These are phyloP conservation scores for Cephonodes hylas DNA, from an alignment of 2,888 invertebrate genomes.

Conservation along the genomic window DNA sequence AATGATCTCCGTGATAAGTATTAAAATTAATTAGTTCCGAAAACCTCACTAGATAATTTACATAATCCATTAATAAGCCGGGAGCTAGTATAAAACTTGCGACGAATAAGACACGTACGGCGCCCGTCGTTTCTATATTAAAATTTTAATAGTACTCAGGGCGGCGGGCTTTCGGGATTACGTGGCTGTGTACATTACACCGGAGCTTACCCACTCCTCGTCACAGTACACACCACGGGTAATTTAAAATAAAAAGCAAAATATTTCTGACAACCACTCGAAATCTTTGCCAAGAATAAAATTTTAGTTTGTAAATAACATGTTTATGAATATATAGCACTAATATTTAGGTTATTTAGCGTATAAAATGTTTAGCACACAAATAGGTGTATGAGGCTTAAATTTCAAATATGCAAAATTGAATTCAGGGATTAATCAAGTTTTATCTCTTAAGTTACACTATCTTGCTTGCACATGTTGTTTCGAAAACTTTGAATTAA, in stretches of 20 bases:
- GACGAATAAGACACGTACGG: conserved; percentile 31
- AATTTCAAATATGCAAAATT: not conserved
- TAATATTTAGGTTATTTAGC: too few relatives aligned
- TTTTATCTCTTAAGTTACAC: not conserved
- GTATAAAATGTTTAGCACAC: too few relatives aligned
- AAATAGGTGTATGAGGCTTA: not conserved
- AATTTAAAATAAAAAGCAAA: not conserved
- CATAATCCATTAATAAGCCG: conserved; percentile 46
- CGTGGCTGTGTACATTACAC: conserved; percentile 19
- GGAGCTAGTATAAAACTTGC: conserved; percentile 45
- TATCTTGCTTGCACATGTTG: too few relatives aligned
- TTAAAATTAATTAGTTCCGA: conserved; percentile 29
- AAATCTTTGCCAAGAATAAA: not conserved
- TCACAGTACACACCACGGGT: not conserved
- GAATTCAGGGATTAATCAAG: not conserved
- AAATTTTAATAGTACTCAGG: conserved; percentile 45
- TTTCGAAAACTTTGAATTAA: too few relatives aligned
- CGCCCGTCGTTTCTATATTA: conserved; percentile 43
- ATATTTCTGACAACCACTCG: not conserved
- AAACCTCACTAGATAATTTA: conserved; percentile 32
- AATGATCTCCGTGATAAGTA: conserved; percentile 18
- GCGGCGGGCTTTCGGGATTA: conserved; percentile 44
- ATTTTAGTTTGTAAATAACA: too few relatives aligned
- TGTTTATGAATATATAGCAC: too few relatives aligned
- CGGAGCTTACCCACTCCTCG: not conserved